Conservation (phyloP, 2,888 invertebrate genomes). For the Helleia helle region DNA sequence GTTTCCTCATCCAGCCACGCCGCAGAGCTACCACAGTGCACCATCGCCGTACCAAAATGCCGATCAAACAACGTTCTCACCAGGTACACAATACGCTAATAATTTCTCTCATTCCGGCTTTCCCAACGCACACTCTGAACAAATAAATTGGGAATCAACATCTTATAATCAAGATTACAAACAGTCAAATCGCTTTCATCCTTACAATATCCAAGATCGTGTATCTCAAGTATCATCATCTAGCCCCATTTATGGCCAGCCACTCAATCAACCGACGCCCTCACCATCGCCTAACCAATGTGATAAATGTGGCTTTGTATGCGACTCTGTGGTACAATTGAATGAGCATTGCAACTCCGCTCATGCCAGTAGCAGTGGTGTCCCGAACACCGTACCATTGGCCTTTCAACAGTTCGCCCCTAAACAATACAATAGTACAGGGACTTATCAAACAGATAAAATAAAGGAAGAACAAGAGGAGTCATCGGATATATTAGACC, state of each 20-base stretch:
- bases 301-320: conserved; percentile 88
- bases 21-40: conserved; percentile 79
- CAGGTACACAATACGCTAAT: conserved; percentile 64
- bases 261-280: conserved; percentile 79
- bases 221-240: conserved; percentile 67
- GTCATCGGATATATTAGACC: conserved; percentile 86
- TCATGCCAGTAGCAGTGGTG: conserved; percentile 69
- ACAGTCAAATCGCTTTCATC: conserved; percentile 61
- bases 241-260: conserved; percentile 73
- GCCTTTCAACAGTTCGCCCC: conserved; percentile 70
- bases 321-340: conserved; percentile 81
- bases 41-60: conserved; percentile 78
- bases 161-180: conserved; percentile 63
- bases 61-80: conserved; percentile 74
- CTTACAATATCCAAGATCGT: conserved; percentile 70
- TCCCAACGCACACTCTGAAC: conserved; percentile 63
- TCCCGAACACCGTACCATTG: conserved; percentile 51
- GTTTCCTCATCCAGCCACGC: conserved; percentile 77
- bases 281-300: conserved; percentile 84
- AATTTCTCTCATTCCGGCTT: conserved; percentile 67
- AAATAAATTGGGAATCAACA: conserved; percentile 63
- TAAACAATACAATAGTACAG: conserved; percentile 58
- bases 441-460: conserved; percentile 63
- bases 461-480: conserved; percentile 80
- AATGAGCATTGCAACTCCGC: conserved; percentile 83